These are phyloP conservation scores for Drosophila paramelanica DNA, from an alignment of 2,888 invertebrate genomes.

Conservation along the genomic window DNA sequence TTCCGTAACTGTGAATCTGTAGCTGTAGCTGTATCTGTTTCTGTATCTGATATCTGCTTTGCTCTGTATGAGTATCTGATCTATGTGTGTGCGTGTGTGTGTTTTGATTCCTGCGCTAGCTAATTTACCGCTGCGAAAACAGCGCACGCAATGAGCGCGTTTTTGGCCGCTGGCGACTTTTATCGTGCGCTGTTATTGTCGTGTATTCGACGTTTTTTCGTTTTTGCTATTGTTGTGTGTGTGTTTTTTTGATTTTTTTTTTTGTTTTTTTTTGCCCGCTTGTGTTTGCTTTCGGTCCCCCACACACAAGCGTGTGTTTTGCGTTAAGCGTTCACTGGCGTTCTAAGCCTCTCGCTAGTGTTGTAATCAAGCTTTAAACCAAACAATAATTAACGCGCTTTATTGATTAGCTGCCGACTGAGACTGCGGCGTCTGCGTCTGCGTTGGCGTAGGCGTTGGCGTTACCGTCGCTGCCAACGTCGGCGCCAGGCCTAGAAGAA, in stretches of 20 bases:
- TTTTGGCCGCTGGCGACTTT: slow-evolving; percentile 75
- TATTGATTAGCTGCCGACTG: slow-evolving; percentile 53
- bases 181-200: slow-evolving; percentile 57
- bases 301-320: slow-evolving; percentile 52
- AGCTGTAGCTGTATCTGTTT: background rate
- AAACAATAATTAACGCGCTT: slow-evolving; percentile 75
- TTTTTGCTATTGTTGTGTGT: background rate
- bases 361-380: slow-evolving; percentile 77
- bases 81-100: background rate
- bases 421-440: slow-evolving; percentile 7
- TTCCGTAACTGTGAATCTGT: slow-evolving; percentile 15
- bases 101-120: slow-evolving; percentile 18
- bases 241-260: slow-evolving; percentile 6
- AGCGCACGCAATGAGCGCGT: slow-evolving; percentile 74
- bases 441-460: slow-evolving; percentile 4
- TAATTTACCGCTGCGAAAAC: slow-evolving; percentile 70
- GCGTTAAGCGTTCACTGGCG: slow-evolving; percentile 63
- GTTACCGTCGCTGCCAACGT: background rate
- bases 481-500: slow-evolving; percentile 22
- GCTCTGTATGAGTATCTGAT: slow-evolving; percentile 10
- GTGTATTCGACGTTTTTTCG: slow-evolving; percentile 22
- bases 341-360: slow-evolving; percentile 67
- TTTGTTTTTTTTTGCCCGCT: slow-evolving; percentile 9
- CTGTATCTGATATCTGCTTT: background rate
- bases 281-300: slow-evolving; percentile 7